These are phyloP conservation scores for Disparrhopalites patrizii DNA, from an alignment of 2,888 invertebrate species.

Conservation along the genomic window DNA sequence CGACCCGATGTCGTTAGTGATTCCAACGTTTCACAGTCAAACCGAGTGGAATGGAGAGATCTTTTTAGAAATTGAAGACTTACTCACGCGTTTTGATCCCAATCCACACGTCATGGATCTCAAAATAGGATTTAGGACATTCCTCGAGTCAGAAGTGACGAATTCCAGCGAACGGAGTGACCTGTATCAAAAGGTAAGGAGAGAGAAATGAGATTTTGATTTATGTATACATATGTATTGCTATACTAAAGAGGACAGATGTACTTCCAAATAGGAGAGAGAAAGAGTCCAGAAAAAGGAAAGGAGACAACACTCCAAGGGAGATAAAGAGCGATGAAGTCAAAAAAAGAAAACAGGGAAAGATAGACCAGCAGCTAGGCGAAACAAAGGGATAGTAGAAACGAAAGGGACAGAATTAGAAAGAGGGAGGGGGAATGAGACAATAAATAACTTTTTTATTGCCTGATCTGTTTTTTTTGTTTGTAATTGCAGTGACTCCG, in stretches of 20 bases:
- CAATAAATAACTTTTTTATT: too few relatives aligned
- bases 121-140: slow-evolving; percentile 94
- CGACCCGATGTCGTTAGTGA: slow-evolving; percentile 52
- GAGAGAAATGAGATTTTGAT: background rate
- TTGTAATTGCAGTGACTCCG: too few relatives aligned
- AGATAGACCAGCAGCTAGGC: too few relatives aligned
- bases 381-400: too few relatives aligned
- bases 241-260: background rate
- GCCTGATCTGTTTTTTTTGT: too few relatives aligned
- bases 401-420: too few relatives aligned
- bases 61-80: slow-evolving; percentile 93
- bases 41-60: slow-evolving; percentile 71
- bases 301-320: too few relatives aligned
- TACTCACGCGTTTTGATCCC: slow-evolving; percentile 52
- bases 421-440: too few relatives aligned
- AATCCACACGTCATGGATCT: slow-evolving; percentile 77
- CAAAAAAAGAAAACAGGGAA: too few relatives aligned
- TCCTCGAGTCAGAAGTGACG: slow-evolving; percentile 89
- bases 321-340: too few relatives aligned
- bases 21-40: slow-evolving; percentile 80
- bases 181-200: slow-evolving; percentile 73
- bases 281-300: too few relatives aligned
- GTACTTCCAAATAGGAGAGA: too few relatives aligned
- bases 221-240: background rate
- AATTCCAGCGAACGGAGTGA: slow-evolving; percentile 79